Evolutionary conservation across 30 jellyfish, hydroid and myxozoan genomes (phyloP).

Genomic region (Euphysa ruthae): DNA sequence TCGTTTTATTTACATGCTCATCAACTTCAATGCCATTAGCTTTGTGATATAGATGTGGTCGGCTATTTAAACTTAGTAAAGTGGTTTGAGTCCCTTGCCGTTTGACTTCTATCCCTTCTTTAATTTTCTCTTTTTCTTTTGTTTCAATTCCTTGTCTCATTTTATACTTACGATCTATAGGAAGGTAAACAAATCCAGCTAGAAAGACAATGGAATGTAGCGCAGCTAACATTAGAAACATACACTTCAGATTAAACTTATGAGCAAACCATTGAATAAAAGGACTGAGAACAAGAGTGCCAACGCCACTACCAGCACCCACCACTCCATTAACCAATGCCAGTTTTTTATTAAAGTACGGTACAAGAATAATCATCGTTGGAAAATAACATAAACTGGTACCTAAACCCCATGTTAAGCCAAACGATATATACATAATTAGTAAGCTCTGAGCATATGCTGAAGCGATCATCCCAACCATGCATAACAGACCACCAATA

Average conservation of each 20-base stretch:
- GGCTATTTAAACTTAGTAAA: not conserved
- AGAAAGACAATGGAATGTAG: slow-evolving; percentile 42
- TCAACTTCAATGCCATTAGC: not conserved
- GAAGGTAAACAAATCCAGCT: slow-evolving; percentile 67
- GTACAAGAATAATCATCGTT: slow-evolving; percentile 73
- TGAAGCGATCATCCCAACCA: slow-evolving; percentile 74
- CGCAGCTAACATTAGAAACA: slow-evolving; percentile 57
- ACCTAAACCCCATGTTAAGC: slow-evolving; percentile 98
- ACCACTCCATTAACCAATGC: slow-evolving; percentile 96
- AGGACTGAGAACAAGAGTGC: slow-evolving; percentile 91
- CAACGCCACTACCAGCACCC: slow-evolving; percentile 94
- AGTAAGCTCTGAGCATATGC: slow-evolving; percentile 70
- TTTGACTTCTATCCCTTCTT: slow-evolving; percentile 8
- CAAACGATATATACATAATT: slow-evolving; percentile 85
- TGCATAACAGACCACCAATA: slow-evolving; percentile 78
- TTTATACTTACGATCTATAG: slow-evolving; percentile 58
- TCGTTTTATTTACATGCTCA: not conserved
- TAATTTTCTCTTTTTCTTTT: not conserved
- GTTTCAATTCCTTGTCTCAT: slow-evolving; percentile 21
- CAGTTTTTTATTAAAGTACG: slow-evolving; percentile 82
- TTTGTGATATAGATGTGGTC: not conserved
- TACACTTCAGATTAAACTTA: slow-evolving; percentile 41
- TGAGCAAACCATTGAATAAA: slow-evolving; percentile 48
- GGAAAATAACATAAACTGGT: slow-evolving; percentile 96
- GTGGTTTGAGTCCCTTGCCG: not conserved